Conservation (phyloP, 2,888 invertebrate genomes). For the Lacanobia oleracea region DNA sequence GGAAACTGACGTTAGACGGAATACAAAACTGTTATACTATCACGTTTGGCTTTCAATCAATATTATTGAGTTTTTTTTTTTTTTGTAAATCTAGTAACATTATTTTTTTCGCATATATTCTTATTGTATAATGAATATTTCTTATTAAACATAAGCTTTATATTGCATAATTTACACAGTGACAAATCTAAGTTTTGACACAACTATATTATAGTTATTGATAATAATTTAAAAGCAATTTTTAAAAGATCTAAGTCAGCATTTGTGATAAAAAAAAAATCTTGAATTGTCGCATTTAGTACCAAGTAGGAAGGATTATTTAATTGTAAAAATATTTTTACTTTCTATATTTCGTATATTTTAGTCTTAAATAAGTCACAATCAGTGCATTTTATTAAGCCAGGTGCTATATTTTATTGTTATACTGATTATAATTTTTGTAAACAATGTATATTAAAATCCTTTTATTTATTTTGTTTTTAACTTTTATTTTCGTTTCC, state of each 20-base stretch:
- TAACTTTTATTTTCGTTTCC: slow-evolving; percentile 20
- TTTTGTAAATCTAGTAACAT: background rate
- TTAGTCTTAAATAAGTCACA: background rate
- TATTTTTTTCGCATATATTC: background rate
- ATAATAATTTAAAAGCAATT: background rate
- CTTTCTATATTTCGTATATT: background rate
- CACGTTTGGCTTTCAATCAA: background rate
- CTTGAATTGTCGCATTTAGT: background rate
- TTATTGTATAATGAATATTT: background rate
- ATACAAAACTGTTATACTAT: background rate
- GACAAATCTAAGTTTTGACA: slow-evolving; percentile 1
- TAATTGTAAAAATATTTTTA: background rate
- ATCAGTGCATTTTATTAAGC: slow-evolving; percentile 18
- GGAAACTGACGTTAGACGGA: too few species aligned
- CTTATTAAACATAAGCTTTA: background rate
- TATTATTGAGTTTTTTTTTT: background rate
- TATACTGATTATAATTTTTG: slow-evolving; percentile 2
- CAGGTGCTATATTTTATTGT: slow-evolving; percentile 7
- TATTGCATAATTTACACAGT: background rate
- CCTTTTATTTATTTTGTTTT: background rate
- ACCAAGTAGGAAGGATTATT: slow-evolving; percentile 1
- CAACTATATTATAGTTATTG: background rate
- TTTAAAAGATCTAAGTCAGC: slow-evolving; percentile 23
- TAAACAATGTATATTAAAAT: slow-evolving; percentile 25
- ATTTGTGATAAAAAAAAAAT: slow-evolving; percentile 9